A percentile compares a stretch with the other conserved stretches of the same genome.
These are phyloP conservation scores for Alca torda DNA, from an alignment of 2,797 vertebrate species.

Conservation along the genomic window DNA sequence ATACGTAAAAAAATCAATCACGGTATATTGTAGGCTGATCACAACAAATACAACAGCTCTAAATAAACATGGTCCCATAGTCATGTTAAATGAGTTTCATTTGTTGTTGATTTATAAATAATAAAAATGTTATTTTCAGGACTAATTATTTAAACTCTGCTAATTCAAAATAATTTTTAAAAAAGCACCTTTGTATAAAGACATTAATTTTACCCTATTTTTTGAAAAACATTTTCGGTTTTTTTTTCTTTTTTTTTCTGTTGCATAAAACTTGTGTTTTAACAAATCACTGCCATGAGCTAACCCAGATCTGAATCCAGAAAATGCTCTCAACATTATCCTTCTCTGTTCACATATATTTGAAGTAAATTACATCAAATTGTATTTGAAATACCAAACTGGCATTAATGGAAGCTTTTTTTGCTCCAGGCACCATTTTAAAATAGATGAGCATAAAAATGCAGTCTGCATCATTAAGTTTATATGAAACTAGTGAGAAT, in stretches of 20 bases:
- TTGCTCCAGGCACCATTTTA: conserved; percentile 86
- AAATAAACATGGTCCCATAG: neutral
- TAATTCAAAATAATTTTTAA: neutral
- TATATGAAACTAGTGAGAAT: conserved; percentile 88
- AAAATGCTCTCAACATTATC: conserved; percentile 77
- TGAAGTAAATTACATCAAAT: conserved; percentile 87
- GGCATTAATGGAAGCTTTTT: conserved; percentile 84
- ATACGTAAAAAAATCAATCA: neutral
- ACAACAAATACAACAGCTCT: neutral
- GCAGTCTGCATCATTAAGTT: conserved; percentile 88
- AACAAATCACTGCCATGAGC: conserved; percentile 75
- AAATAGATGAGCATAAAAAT: conserved; percentile 88
- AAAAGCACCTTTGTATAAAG: neutral
- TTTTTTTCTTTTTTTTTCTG: neutral
- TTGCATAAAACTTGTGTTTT: conserved; percentile 64
- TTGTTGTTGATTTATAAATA: conserved; percentile 41
- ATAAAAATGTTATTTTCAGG: neutral
- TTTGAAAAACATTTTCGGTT: conserved; percentile 48
- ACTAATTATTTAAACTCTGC: neutral
- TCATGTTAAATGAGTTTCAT: conserved; percentile 16
- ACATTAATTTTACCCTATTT: conserved; percentile 34
- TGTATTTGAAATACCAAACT: conserved; percentile 88
- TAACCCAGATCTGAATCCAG: conserved; percentile 75
- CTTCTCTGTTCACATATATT: conserved; percentile 83
- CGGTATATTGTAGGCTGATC: neutral